phyloP scores from a whole-genome alignment of 2,113 vertebrate genomes.

The Eulemur macaco region DNA sequence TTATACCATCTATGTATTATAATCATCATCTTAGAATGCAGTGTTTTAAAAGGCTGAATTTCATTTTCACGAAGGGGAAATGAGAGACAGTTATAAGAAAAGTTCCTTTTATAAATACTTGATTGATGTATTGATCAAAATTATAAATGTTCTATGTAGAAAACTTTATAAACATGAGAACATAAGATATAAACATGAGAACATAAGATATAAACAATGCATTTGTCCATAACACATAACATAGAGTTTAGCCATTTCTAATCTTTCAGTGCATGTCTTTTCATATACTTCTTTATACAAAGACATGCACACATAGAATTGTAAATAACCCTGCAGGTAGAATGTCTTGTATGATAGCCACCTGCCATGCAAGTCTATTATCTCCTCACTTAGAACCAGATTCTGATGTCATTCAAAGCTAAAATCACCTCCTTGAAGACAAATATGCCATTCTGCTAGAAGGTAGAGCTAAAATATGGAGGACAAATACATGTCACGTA shows the following conservation, averaged over 20 bases:
- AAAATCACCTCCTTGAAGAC: not conserved
- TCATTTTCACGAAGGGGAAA: not conserved
- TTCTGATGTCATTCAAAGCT: not conserved
- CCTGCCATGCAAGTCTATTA: not conserved
- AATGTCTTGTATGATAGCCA: not conserved
- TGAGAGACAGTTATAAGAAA: not conserved
- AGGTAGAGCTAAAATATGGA: not conserved
- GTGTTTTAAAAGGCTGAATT: not conserved
- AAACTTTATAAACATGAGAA: not conserved
- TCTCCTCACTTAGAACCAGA: not conserved
- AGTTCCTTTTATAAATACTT: not conserved
- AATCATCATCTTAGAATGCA: not conserved
- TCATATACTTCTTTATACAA: not conserved
- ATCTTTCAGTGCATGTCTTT: not conserved
- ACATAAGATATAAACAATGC: not conserved
- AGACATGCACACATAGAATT: accelerated
- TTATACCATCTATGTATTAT: not conserved
- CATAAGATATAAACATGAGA: too few relatives aligned
- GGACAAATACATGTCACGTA: not conserved
- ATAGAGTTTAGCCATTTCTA: accelerated
- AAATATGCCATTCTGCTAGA: too few relatives aligned
- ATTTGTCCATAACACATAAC: too few relatives aligned
- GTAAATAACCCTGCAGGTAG: not conserved
- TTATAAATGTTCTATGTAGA: not conserved
- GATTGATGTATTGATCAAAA: not conserved